These are phyloP conservation scores for Micronisus gabar DNA, from an alignment of 2,113 vertebrate genomes.

Conservation along the genomic window DNA sequence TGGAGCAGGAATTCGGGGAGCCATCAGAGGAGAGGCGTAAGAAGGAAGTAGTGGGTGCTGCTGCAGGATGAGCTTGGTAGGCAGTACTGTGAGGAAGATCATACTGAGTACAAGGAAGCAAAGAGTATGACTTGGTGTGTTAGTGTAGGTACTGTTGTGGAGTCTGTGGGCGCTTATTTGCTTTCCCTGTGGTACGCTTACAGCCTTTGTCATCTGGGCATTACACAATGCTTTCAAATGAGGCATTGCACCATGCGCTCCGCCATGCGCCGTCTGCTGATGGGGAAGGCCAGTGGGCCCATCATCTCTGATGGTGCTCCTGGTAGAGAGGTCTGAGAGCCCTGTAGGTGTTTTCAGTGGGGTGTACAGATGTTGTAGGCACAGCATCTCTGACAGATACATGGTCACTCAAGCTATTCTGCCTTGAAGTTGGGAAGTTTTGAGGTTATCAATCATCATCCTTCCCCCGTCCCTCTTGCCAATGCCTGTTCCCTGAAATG, in stretches of 20 bases:
- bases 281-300: neutral
- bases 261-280: neutral
- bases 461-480: neutral
- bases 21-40: neutral
- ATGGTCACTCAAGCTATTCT: neutral
- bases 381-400: neutral
- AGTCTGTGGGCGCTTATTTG: neutral
- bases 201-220: neutral
- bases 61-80: neutral
- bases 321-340: neutral
- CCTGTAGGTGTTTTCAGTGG: neutral
- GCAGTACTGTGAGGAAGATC: neutral
- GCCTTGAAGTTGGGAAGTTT: neutral
- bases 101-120: neutral
- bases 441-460: neutral
- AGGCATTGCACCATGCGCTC: rapidly evolving
- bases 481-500: neutral
- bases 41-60: neutral
- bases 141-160: neutral
- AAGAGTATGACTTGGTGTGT: neutral
- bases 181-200: neutral
- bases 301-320: neutral
- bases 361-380: neutral
- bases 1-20: neutral
- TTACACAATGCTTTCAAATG: neutral